Base-by-base conservation (phyloP, 2,888 invertebrate genomes). In the Drosophila nr. perissopoda region DNA sequence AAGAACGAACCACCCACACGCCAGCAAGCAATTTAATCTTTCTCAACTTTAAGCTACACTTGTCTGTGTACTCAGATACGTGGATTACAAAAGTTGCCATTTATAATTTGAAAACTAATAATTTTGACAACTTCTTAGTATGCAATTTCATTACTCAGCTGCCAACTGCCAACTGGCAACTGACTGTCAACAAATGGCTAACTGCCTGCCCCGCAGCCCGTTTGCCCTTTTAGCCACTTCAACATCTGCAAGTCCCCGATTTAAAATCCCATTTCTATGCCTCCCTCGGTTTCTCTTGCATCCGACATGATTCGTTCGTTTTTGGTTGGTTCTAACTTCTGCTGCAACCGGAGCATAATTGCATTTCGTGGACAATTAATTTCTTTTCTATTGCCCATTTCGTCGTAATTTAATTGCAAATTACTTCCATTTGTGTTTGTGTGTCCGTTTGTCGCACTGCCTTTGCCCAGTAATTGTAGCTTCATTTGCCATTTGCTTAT, bases 361-460 rank as follows among this genome's bases (percentile, higher is more conserved):
- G 93, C 92, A 93, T 93, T 93, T 93, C 92, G 92, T 92, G 93
- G 93, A 92, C 93, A 93, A 93, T 93, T 93, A 93, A 93, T 93
- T 93, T 92, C 91, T 88, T 92, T 92, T 93, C 92, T 92, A 92
- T 92, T 92, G 92, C 91, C 92, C 93, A 93, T 93, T 92, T 92
- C 89, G 86, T 88, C 90, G 92, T 93, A 93, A 93, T 93, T 93
- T 92, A 93, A 92, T 93, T 92, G 92, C 92, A 92, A 92, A 92
- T 92, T 91, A 92, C 93, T 93, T 92, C 92, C 92, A 90, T 90
- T 85, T 88, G 84, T 90, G 74, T 66, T 63, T 77, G 81, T 82
- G 78, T 78, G 78, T 78, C 80, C 76, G 76, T 72, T 78, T 64
- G 63, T 62, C 48, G 48, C 27, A 62, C 56, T 64, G 46, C 54